phyloP scores from a whole-genome alignment of 2,797 vertebrate genomes.

The Okamejei kenojei region DNA sequence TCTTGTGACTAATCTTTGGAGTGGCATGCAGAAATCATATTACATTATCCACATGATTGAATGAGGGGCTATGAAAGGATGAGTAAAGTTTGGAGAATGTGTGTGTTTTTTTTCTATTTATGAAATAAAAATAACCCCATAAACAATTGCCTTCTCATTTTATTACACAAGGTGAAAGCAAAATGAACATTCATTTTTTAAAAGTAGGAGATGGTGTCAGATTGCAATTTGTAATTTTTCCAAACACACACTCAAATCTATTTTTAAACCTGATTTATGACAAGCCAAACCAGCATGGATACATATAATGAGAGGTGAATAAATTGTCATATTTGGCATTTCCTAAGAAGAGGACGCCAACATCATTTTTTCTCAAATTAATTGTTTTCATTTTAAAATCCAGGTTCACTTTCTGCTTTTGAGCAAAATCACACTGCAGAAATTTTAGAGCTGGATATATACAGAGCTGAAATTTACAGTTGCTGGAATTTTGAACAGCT shows the following conservation, averaged over 20 bases:
- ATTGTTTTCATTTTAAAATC: background rate
- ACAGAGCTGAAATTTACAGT: background rate
- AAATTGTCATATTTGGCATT: background rate
- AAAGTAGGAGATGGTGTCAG: background rate
- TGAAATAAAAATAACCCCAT: background rate
- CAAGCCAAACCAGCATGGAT: background rate
- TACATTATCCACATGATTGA: background rate
- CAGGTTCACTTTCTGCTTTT: background rate
- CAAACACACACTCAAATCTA: background rate
- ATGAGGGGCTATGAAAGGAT: background rate
- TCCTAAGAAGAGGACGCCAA: background rate
- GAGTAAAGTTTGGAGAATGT: background rate
- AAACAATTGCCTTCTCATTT: background rate
- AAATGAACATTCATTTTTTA: background rate
- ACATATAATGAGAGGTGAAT: background rate
- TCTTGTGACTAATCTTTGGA: background rate
- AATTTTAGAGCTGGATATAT: background rate
- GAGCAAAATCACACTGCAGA: background rate
- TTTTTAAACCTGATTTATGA: background rate
- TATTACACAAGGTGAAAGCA: background rate
- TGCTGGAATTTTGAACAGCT: background rate
- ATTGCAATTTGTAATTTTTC: background rate
- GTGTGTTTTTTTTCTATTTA: background rate
- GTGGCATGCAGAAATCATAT: background rate
- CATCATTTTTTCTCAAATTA: background rate